Conservation (phyloP, 2,888 invertebrate genomes). For the Polymixis flavicincta region DNA sequence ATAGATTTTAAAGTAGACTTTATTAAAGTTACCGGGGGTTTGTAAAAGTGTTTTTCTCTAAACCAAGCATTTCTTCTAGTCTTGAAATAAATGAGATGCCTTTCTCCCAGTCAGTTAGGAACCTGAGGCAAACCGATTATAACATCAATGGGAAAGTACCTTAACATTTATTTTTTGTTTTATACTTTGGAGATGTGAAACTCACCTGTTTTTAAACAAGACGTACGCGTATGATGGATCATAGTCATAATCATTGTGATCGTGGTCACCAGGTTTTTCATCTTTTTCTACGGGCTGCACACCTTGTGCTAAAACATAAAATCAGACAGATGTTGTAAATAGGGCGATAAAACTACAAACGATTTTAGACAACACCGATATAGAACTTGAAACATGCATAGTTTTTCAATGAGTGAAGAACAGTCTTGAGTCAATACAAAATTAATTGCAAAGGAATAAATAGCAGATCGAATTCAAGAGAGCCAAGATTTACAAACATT, state of each 20-base stretch:
- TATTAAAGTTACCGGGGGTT: slow-evolving; percentile 90
- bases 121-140: slow-evolving; percentile 74
- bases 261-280: slow-evolving; percentile 73
- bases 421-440: slow-evolving; percentile 18
- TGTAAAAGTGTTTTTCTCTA: slow-evolving; percentile 91
- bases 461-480: slow-evolving; percentile 32
- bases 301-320: slow-evolving; percentile 80
- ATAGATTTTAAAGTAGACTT: slow-evolving; percentile 49
- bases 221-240: slow-evolving; percentile 95
- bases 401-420: slow-evolving; percentile 42
- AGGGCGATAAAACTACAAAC: not conserved
- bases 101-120: slow-evolving; percentile 92
- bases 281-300: slow-evolving; percentile 72
- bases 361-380: slow-evolving; percentile 58
- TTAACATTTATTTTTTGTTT: slow-evolving; percentile 57
- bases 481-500: slow-evolving; percentile 18
- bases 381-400: slow-evolving; percentile 57
- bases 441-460: slow-evolving; percentile 37
- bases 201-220: slow-evolving; percentile 93
- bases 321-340: slow-evolving; percentile 42
- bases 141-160: slow-evolving; percentile 59
- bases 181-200: slow-evolving; percentile 12
- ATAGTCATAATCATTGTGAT: slow-evolving; percentile 91
- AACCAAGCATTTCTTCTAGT: slow-evolving; percentile 93
- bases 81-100: slow-evolving; percentile 93